phyloP scores from a whole-genome alignment of 37 sponge, comb jelly and placozoan species.

The Diacarnus erythraeanus region DNA sequence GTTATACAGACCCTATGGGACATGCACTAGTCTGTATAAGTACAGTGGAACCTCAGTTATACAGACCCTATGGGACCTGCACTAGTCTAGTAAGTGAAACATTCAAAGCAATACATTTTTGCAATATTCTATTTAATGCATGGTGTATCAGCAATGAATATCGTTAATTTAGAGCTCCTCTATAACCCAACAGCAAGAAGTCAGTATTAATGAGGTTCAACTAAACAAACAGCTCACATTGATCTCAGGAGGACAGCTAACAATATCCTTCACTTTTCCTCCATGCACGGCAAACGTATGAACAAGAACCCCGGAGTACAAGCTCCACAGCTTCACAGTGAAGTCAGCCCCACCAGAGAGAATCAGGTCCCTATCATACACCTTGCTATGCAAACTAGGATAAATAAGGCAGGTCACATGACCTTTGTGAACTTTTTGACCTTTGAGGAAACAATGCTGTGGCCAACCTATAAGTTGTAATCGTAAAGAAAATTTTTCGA shows the following conservation, averaged over 20 bases:
- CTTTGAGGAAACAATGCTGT: conserved; percentile 70
- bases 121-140: too few species aligned
- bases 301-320: conserved; percentile 69
- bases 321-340: conserved; percentile 91
- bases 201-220: neutral
- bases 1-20: too few species aligned
- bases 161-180: too few species aligned
- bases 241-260: conserved; percentile 73
- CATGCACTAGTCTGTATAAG: too few species aligned
- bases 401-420: conserved; percentile 78
- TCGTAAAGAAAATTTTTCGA: too few species aligned
- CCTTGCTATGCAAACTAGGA: conserved; percentile 61
- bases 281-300: conserved; percentile 83
- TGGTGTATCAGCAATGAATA: too few species aligned
- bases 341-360: conserved; percentile 90
- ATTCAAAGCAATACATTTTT: too few species aligned
- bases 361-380: conserved; percentile 65
- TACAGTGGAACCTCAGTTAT: too few species aligned
- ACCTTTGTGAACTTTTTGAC: conserved; percentile 79
- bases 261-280: conserved; percentile 67
- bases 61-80: too few species aligned
- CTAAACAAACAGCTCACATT: conserved; percentile 41
- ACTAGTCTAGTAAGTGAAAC: too few species aligned
- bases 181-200: neutral
- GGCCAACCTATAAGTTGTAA: conserved; percentile 80